These are phyloP conservation scores for Platycercus adscitus DNA, from an alignment of 2,113 vertebrate genomes.

Conservation along the genomic window DNA sequence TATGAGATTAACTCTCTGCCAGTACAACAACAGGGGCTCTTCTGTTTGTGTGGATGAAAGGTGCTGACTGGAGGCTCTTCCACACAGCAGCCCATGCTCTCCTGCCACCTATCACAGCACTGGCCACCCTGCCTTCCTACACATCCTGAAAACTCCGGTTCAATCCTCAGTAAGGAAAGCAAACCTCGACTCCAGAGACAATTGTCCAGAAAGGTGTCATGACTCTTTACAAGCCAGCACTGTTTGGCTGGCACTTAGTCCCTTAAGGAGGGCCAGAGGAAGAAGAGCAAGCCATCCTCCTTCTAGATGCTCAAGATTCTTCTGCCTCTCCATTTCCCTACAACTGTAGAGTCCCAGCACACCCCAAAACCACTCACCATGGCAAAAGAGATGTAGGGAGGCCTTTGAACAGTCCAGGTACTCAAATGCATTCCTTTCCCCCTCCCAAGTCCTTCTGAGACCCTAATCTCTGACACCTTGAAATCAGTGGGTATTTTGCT, in stretches of 20 bases:
- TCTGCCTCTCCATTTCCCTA: background rate
- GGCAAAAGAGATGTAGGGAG: background rate
- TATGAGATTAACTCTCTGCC: constrained; percentile 37
- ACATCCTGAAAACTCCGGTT: background rate
- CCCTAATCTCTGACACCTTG: background rate
- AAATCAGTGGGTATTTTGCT: background rate
- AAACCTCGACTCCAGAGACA: background rate
- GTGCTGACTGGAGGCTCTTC: constrained; percentile 41
- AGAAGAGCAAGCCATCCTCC: background rate
- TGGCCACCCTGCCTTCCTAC: background rate
- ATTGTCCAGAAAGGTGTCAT: background rate
- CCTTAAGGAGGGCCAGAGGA: background rate
- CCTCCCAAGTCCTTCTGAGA: background rate
- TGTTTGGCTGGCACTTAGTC: background rate
- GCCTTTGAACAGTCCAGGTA: background rate
- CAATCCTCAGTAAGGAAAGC: background rate
- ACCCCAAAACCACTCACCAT: background rate
- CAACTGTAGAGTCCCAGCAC: background rate
- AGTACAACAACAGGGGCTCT: constrained; percentile 33
- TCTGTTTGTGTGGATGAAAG: constrained; percentile 33
- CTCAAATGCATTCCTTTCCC: background rate
- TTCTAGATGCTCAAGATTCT: background rate
- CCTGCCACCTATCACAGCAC: background rate
- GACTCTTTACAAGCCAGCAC: background rate
- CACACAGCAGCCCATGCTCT: background rate